These are phyloP conservation scores for Diachasmimorpha longicaudata DNA, from an alignment of 1,140 invertebrate species.

Conservation along the genomic window DNA sequence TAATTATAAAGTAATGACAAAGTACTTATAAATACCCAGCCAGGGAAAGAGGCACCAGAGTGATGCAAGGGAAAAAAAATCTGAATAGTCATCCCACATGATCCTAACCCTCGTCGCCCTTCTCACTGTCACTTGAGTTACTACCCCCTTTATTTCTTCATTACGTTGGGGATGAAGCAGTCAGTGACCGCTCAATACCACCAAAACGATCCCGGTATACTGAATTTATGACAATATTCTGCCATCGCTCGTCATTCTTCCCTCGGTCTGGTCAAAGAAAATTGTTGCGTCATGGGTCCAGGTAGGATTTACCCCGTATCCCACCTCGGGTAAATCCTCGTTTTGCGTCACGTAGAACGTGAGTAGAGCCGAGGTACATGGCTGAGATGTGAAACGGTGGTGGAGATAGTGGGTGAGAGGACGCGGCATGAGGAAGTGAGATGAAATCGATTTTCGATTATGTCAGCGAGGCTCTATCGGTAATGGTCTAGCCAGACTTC, in stretches of 20 bases:
- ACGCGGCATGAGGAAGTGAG: conserved; percentile 4
- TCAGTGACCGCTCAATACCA: not conserved
- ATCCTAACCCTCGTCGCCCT: no score
- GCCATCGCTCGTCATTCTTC: not conserved
- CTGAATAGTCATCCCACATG: no score
- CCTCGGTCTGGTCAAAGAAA: not conserved
- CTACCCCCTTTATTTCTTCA: no score
- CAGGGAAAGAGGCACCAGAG: no score
- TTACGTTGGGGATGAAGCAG: no score
- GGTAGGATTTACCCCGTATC: conserved; percentile 35
- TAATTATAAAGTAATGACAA: no score
- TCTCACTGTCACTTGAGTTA: no score
- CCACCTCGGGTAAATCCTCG: conserved; percentile 36
- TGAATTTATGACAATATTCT: not conserved
- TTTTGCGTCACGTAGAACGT: conserved; percentile 37
- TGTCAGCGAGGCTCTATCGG: conserved; percentile 44
- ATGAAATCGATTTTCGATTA: conserved; percentile 48
- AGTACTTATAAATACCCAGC: no score
- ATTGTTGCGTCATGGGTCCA: conserved; percentile 34
- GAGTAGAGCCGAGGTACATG: not conserved
- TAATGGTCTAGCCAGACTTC: conserved; percentile 38
- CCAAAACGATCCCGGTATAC: not conserved
- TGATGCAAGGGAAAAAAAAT: no score
- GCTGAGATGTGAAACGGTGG: not conserved
- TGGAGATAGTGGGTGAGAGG: not conserved